Percentiles rank a stretch among this genome's conserved stretches.
These are phyloP conservation scores for Aricia artaxerxes DNA, from an alignment of 2,888 invertebrate genomes.

Conservation along the genomic window DNA sequence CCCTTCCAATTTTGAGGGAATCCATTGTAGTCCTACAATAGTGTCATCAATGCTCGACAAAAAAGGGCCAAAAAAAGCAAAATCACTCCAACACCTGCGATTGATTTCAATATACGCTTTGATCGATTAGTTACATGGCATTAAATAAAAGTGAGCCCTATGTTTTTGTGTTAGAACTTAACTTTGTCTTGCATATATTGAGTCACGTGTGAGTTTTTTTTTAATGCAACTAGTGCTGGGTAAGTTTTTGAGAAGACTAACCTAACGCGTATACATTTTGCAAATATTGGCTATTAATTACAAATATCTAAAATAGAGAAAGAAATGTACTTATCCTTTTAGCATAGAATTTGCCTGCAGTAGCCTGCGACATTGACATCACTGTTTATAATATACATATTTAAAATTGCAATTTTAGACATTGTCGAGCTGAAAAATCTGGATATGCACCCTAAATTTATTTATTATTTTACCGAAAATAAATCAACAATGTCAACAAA, in stretches of 20 bases:
- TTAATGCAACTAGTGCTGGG: neutral
- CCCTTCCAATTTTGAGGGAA: conserved; percentile 23
- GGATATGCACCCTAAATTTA: too few relatives aligned
- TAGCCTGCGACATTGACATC: too few relatives aligned
- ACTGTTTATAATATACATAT: too few relatives aligned
- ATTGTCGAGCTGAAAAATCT: too few relatives aligned
- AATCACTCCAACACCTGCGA: conserved; percentile 76
- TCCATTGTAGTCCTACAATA: conserved; percentile 50
- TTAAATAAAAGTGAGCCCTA: conserved; percentile 25
- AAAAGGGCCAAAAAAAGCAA: conserved; percentile 62
- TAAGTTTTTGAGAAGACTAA: neutral
- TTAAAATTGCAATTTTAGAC: too few relatives aligned
- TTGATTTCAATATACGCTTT: conserved; percentile 66
- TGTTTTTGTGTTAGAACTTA: neutral
- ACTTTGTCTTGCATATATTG: neutral
- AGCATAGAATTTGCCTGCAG: too few relatives aligned
- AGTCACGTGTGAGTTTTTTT: conserved; percentile 3
- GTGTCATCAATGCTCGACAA: conserved; percentile 46
- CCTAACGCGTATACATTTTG: neutral
- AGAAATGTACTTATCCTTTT: too few relatives aligned
- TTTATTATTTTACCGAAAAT: too few relatives aligned
- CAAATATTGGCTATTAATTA: neutral
- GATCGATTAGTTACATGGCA: conserved; percentile 65
- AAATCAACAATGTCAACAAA: too few relatives aligned
- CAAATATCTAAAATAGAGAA: too few relatives aligned